A percentile compares a stretch with the other conserved stretches of the same genome.
phyloP scores from a whole-genome alignment of 2,888 invertebrate genomes.

The Noctua fimbriata region DNA sequence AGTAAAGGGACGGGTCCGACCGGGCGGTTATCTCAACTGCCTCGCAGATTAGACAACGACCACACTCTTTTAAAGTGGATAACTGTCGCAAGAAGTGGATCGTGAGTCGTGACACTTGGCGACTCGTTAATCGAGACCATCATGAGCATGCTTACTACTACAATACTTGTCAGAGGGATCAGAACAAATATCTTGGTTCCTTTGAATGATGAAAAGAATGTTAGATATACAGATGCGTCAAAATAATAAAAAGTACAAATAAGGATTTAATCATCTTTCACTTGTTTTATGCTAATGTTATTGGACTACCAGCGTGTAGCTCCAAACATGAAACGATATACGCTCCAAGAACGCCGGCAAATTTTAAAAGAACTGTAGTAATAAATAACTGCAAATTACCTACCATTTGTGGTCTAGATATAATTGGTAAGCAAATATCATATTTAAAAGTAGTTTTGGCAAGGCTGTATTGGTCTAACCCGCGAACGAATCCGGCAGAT shows the following conservation, averaged over 20 bases:
- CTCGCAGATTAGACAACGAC: slow-evolving; percentile 60
- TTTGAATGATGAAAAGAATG: background rate
- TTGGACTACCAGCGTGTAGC: background rate
- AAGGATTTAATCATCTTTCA: slow-evolving; percentile 7
- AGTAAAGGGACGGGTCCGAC: slow-evolving; percentile 55
- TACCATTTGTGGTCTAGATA: slow-evolving; percentile 52
- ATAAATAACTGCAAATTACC: slow-evolving; percentile 45
- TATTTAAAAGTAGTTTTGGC: slow-evolving; percentile 59
- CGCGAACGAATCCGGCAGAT: slow-evolving; percentile 40
- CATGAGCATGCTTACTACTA: slow-evolving; percentile 20
- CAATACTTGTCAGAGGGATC: background rate
- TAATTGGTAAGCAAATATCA: slow-evolving; percentile 52
- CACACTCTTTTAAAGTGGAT: slow-evolving; percentile 60
- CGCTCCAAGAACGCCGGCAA: slow-evolving; percentile 34
- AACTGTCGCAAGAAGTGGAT: slow-evolving; percentile 49
- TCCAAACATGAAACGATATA: slow-evolving; percentile 7
- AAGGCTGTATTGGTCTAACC: slow-evolving; percentile 35
- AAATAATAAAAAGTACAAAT: background rate
- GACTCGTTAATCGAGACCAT: slow-evolving; percentile 21
- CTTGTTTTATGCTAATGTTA: slow-evolving; percentile 34
- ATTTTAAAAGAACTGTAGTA: slow-evolving; percentile 37
- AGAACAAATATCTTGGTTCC: background rate
- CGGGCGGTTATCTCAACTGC: slow-evolving; percentile 59
- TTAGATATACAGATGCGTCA: background rate
- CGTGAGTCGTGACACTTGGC: slow-evolving; percentile 43